Evolutionary conservation across 2,113 vertebrate genomes (phyloP).

Genomic region (Nipponia nippon): DNA sequence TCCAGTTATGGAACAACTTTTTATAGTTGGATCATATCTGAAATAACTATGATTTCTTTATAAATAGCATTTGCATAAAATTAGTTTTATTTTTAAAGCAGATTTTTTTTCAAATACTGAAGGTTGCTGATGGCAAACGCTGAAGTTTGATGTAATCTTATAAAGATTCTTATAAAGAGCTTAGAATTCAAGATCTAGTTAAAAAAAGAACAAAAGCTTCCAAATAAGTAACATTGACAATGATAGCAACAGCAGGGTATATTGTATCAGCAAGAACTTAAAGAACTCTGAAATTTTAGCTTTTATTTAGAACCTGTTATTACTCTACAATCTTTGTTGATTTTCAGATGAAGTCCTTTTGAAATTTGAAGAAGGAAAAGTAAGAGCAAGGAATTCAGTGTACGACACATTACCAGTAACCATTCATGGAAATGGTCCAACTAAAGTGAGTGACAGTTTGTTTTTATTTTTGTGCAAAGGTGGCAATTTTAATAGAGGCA

Average conservation of each 20-base stretch:
- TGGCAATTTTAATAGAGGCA: background rate
- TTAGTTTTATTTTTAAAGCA: background rate
- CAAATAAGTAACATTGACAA: background rate
- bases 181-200: background rate
- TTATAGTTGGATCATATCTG: background rate
- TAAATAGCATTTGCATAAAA: background rate
- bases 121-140: background rate
- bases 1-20: background rate
- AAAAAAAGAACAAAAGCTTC: background rate
- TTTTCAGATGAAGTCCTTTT: slow-evolving; percentile 91
- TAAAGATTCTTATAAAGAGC: background rate
- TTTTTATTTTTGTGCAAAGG: background rate
- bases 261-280: background rate
- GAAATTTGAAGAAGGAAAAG: slow-evolving; percentile 89
- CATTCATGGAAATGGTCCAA: slow-evolving; percentile 92
- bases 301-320: background rate
- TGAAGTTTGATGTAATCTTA: background rate
- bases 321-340: background rate
- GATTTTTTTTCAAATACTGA: background rate
- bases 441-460: slow-evolving; percentile 82
- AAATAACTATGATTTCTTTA: background rate
- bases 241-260: background rate
- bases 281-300: background rate
- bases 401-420: slow-evolving; percentile 89
- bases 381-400: slow-evolving; percentile 87